Conservation (phyloP, 2,113 vertebrate species). For the Poicephalus gulielmi region DNA sequence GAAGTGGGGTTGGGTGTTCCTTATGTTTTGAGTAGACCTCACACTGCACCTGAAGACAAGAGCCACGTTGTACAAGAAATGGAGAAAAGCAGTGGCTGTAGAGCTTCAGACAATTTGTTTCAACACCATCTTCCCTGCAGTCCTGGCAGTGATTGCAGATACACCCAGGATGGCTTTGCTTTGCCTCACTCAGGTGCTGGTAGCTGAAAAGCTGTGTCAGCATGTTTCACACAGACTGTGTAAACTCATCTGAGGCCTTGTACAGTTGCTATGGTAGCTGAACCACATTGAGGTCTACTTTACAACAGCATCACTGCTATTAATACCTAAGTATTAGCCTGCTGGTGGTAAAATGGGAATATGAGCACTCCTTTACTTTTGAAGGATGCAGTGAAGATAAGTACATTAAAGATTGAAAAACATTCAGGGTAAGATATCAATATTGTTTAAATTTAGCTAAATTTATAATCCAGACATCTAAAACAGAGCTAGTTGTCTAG, state of each 20-base stretch:
- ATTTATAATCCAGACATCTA: not conserved
- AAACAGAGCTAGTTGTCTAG: not conserved
- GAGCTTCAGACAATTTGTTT: not conserved
- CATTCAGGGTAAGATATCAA: not conserved
- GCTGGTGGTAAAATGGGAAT: not conserved
- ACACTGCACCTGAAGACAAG: not conserved
- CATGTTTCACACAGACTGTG: not conserved
- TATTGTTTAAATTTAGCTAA: not conserved
- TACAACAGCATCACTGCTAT: not conserved
- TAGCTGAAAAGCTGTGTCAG: not conserved
- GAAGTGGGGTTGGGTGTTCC: not conserved
- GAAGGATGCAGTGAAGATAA: not conserved
- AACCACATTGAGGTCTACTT: not conserved
- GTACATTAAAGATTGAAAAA: not conserved
- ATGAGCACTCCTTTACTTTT: not conserved
- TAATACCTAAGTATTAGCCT: not conserved
- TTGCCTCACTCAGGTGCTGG: not conserved
- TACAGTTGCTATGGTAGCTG: not conserved
- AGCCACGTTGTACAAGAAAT: not conserved
- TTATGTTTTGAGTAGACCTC: not conserved
- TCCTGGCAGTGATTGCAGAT: not conserved
- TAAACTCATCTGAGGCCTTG: not conserved
- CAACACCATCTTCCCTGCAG: not conserved
- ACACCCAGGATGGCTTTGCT: not conserved
- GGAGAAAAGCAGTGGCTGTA: not conserved